Evolutionary conservation across 2,888 invertebrate species (phyloP).

Genomic region (Helicoverpa assulta): DNA sequence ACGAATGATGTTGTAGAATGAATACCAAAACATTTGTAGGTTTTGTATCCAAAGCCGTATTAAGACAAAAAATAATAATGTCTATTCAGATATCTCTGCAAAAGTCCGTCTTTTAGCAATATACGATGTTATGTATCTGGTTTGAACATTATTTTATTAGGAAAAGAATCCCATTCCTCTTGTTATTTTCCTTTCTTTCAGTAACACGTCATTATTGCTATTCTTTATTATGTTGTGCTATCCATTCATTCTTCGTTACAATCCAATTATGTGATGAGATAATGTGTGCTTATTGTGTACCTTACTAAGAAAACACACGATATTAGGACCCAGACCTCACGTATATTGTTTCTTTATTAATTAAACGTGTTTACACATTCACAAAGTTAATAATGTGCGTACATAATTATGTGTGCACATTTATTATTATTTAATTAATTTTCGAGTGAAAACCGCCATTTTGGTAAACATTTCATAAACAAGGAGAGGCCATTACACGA

Average conservation of each 20-base stretch:
- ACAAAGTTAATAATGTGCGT: no score
- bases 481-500: not conserved
- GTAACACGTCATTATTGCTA: constrained; percentile 33
- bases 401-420: constrained; percentile 8
- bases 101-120: constrained; percentile 19
- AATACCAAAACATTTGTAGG: no score
- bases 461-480: constrained; percentile 34
- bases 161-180: constrained; percentile 2
- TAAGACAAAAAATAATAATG: no score
- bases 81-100: not conserved
- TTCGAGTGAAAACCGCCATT: constrained; percentile 27
- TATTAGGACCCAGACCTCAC: constrained; percentile 28
- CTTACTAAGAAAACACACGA: constrained; percentile 31
- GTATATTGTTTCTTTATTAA: constrained; percentile 28
- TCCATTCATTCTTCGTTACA: constrained; percentile 45
- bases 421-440: constrained; percentile 25
- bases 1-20: no score
- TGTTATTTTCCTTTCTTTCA: constrained; percentile 23
- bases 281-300: constrained; percentile 31
- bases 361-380: constrained; percentile 17
- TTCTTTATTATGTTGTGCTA: constrained; percentile 44
- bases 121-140: constrained; percentile 12
- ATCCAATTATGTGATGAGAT: constrained; percentile 49
- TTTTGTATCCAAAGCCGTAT: no score
- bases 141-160: constrained; percentile 27